A percentile compares a stretch with the other conserved stretches of the same genome.
Evolutionary conservation across 2,113 vertebrate species (phyloP).

Genomic region (Poecilia latipinna): DNA sequence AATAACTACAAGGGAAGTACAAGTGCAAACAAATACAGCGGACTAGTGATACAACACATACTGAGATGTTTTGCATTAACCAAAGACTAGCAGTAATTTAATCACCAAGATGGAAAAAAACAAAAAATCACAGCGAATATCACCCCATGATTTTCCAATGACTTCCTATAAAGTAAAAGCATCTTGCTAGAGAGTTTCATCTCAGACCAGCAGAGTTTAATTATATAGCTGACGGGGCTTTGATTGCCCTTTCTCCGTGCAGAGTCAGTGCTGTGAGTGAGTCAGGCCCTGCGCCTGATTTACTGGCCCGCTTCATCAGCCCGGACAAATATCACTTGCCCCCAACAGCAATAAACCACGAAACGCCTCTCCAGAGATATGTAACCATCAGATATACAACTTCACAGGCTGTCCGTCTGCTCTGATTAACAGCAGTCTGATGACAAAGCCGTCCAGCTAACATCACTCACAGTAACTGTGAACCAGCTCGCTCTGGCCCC

Average conservation of each 20-base stretch:
- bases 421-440: slow-evolving; percentile 65
- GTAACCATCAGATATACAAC: slow-evolving; percentile 76
- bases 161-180: slow-evolving; percentile 50
- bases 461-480: slow-evolving; percentile 54
- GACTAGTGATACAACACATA: slow-evolving; percentile 1
- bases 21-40: slow-evolving; percentile 19
- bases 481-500: slow-evolving; percentile 37
- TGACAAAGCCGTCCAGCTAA: slow-evolving; percentile 59
- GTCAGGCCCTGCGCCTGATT: slow-evolving; percentile 54
- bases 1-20: slow-evolving; percentile 21
- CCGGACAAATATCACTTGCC: slow-evolving; percentile 74
- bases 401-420: slow-evolving; percentile 56
- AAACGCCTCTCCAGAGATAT: slow-evolving; percentile 67
- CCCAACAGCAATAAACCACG: slow-evolving; percentile 64
- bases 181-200: slow-evolving; percentile 47
- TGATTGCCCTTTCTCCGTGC: slow-evolving; percentile 65
- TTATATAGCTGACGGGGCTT: slow-evolving; percentile 58
- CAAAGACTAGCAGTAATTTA: slow-evolving; percentile 40
- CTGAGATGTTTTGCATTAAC: slow-evolving; percentile 33
- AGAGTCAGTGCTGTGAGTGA: slow-evolving; percentile 56
- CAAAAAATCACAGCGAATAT: slow-evolving; percentile 14
- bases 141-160: slow-evolving; percentile 38
- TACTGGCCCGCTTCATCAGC: slow-evolving; percentile 64
- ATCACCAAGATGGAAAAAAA: slow-evolving; percentile 19
- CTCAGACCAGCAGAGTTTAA: slow-evolving; percentile 56